phyloP scores from a whole-genome alignment of 2,113 vertebrate genomes.

The Lepus europaeus region DNA sequence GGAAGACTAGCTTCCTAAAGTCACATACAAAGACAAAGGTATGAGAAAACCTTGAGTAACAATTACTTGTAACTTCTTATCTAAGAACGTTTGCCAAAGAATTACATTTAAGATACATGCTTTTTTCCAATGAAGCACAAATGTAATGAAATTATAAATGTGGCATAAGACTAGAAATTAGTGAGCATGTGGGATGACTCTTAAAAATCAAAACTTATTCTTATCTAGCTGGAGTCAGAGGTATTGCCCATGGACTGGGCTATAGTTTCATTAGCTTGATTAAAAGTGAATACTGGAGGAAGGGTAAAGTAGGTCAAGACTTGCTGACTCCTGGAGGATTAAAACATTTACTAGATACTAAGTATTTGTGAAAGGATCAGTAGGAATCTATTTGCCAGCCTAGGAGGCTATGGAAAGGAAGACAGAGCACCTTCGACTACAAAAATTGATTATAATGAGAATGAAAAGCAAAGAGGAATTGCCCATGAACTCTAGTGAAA shows the following conservation, averaged over 20 bases:
- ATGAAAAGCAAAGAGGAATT: slow-evolving; percentile 9
- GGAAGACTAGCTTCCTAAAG: not conserved
- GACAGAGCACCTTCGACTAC: not conserved
- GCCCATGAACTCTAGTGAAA: not conserved
- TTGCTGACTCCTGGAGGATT: slow-evolving; percentile 55
- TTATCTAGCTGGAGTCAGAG: slow-evolving; percentile 45
- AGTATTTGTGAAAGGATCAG: slow-evolving; percentile 14
- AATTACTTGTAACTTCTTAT: slow-evolving; percentile 24
- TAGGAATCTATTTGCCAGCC: slow-evolving; percentile 34
- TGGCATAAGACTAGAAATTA: slow-evolving; percentile 25
- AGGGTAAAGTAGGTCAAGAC: slow-evolving; percentile 67
- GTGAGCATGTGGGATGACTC: slow-evolving; percentile 17
- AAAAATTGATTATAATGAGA: slow-evolving; percentile 56
- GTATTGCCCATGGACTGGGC: slow-evolving; percentile 56
- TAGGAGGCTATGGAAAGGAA: not conserved
- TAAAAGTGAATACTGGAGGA: slow-evolving; percentile 73
- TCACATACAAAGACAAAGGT: not conserved
- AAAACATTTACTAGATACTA: slow-evolving; percentile 53
- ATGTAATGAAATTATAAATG: slow-evolving; percentile 53
- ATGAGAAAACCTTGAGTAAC: not conserved
- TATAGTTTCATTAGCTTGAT: slow-evolving; percentile 73
- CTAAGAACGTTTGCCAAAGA: slow-evolving; percentile 33
- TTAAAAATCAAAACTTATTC: slow-evolving; percentile 65
- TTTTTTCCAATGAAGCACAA: slow-evolving; percentile 16
- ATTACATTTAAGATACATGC: slow-evolving; percentile 36